Evolutionary conservation across 2,113 vertebrate species (phyloP), one percentile per base, ranked within the genome.

Genomic region (Orycteropus afer): DNA sequence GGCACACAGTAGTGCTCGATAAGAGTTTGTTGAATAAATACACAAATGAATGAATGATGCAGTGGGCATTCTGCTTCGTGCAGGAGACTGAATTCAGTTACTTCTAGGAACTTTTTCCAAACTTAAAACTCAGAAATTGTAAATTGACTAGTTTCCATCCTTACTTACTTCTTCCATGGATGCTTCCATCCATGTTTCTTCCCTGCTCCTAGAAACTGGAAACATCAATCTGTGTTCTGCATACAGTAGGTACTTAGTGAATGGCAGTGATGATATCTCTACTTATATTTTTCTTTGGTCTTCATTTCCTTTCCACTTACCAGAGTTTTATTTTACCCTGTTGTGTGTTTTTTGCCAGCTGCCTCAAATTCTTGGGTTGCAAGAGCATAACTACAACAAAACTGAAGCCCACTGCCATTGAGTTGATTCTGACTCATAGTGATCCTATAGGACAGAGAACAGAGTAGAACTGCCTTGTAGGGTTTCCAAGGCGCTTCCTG

Each of bases 321-420:
- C 78, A 40, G 65, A 78, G 12, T 87, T 90, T 90, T 80, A 34
- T 55, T 90, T 94, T 91, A 74, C 13, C 34, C 18, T 65, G 15
- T 78, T 80, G 53, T 83, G 14, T 79, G 25, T 53, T 71, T 95
- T 81, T 55, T 59, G 29, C 27, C 49, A 34, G 0, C 45, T 91
- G 63, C 40, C 29, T 92, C 34, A 32, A 37, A 59, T 65, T 74
- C n/a, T 67, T 14, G 17, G 73, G 27, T 25, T 49, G 27, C n/a
- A n/a, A n/a, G n/a, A n/a, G n/a, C n/a, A n/a, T n/a, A n/a, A n/a
- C n/a, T n/a, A n/a, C n/a, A n/a, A n/a, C n/a, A n/a, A n/a, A n/a
- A n/a, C n/a, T n/a, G n/a, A n/a, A n/a, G n/a, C n/a, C n/a, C n/a
- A n/a, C n/a, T n/a, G n/a, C n/a, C n/a, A n/a, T n/a, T n/a, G n/a